These are phyloP conservation scores for Poliocrania exsul DNA, from an alignment of 2,797 vertebrate genomes.

Conservation along the genomic window DNA sequence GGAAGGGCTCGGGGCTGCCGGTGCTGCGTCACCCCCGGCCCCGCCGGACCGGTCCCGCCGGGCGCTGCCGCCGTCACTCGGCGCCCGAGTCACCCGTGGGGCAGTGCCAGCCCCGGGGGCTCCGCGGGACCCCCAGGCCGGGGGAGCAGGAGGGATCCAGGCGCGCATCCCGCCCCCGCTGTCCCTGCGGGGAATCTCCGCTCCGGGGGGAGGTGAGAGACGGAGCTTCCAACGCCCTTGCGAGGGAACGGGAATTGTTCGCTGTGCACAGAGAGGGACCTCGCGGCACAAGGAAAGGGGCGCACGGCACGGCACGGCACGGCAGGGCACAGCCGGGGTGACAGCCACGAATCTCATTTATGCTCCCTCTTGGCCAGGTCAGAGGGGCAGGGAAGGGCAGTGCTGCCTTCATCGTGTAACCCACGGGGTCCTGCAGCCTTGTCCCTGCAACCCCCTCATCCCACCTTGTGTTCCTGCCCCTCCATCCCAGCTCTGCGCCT, in stretches of 20 bases:
- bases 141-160: background rate
- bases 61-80: background rate
- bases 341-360: background rate
- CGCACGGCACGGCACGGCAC: fast-evolving
- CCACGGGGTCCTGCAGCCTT: fast-evolving
- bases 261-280: background rate
- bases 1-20: background rate
- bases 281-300: background rate
- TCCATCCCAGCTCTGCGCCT: background rate
- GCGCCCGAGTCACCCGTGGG: background rate
- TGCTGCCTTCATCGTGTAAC: fast-evolving
- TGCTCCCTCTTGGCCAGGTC: background rate
- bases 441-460: background rate
- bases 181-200: background rate
- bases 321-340: background rate
- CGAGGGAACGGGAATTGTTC: background rate
- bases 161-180: background rate
- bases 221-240: background rate
- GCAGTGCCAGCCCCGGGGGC: background rate
- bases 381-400: background rate
- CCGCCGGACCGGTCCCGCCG: background rate
- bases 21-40: background rate
- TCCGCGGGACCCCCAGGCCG: background rate
- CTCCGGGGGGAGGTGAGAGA: background rate
- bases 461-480: background rate